A percentile compares a stretch with the other conserved stretches of the same genome.
Conservation (phyloP, 2,797 vertebrate species). For the Hafferia zeledoni region DNA sequence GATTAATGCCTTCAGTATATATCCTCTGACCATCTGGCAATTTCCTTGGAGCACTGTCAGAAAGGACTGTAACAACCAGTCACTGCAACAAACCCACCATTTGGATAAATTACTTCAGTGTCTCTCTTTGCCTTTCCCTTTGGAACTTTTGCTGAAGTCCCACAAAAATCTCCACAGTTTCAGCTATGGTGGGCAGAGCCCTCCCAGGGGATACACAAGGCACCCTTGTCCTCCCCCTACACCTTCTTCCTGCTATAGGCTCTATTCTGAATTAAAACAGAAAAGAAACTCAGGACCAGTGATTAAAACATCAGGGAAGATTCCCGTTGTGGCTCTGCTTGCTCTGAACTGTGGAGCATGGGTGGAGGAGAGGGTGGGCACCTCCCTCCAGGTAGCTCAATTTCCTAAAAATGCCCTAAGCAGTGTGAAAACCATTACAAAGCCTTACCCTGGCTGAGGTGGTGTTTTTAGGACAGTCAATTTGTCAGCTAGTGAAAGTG, state of each 20-base stretch:
- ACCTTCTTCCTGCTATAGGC: background rate
- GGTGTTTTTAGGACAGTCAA: rapidly evolving
- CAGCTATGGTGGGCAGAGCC: background rate
- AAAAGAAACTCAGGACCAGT: rapidly evolving
- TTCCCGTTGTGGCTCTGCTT: rapidly evolving
- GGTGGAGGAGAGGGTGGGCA: background rate
- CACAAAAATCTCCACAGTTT: background rate
- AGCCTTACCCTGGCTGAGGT: background rate
- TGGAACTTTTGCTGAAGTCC: background rate
- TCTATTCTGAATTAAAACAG: background rate
- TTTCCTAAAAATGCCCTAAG: background rate
- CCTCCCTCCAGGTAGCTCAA: background rate
- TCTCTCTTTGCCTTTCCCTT: background rate
- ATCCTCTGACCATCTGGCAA: background rate
- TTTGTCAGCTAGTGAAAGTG: background rate
- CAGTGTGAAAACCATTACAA: background rate
- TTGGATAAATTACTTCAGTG: background rate
- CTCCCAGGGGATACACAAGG: background rate
- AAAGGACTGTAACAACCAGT: background rate
- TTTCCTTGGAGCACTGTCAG: background rate
- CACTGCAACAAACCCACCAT: background rate
- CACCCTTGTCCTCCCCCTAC: background rate
- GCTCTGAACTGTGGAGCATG: rapidly evolving
- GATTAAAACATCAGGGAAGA: background rate
- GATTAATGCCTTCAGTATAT: background rate